Evolutionary conservation across 2,888 invertebrate genomes (phyloP), one percentile per base, ranked within the genome.

Genomic region (Lochmaea capreae): DNA sequence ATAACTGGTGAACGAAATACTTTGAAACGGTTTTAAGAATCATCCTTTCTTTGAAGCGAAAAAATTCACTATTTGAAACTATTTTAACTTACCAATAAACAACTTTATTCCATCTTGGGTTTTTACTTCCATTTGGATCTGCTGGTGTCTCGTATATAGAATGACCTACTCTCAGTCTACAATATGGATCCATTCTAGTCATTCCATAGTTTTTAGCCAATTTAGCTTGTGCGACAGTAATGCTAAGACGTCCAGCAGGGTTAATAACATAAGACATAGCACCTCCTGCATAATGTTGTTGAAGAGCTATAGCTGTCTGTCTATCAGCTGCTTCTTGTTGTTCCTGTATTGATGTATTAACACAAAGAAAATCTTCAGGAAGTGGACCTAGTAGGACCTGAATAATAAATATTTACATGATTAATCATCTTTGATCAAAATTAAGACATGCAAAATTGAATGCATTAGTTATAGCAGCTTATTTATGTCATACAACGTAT

Each of bases 111-210:
- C 98, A 99, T 77, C 94, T 90, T 4, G 99, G 99, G 83, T 93
- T 96, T 87, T 97, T 97, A 33, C 97, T 97, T 46, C 98, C 99
- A 88, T 96, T 98, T 75, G 95, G 92, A 85, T 95, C 96, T 1
- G 98, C 98, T 82, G 96, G 97, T 0, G 98, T 98, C 89, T 99
- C 98, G 87, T 97, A 97, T 73, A 97, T 94, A 81, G 94, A 93
- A 87, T 98, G 97, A 0, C 98, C 99, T 33, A 98, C 93, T 78
- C 97, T 91, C 72, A 99, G 88, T 72, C 98, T 91, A 46, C 96
- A 97, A 86, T 98, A 99, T 0, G 98, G 98, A 88, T 98, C 98
- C 98, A 98, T 98, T 73, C 96, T 91, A 1, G 96, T 95, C 84
- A 98, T 89, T 11, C 97, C 97, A 90, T 98, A 98, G 87, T 98